Evolutionary conservation across 2,113 vertebrate genomes (phyloP).

Genomic region (Hydrolagus affinis): DNA sequence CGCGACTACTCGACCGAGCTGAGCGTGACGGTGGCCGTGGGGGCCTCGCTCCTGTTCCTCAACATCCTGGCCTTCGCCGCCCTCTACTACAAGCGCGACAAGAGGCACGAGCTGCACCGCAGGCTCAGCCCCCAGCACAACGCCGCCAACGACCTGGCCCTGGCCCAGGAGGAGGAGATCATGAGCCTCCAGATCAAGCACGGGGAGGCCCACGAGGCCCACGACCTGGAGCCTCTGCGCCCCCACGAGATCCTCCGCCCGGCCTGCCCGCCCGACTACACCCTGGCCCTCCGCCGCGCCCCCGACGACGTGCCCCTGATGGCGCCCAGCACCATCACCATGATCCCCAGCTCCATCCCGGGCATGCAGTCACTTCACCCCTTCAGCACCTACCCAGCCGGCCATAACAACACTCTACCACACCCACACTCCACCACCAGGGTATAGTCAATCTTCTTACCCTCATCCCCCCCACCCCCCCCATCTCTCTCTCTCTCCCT

Average conservation of each 20-base stretch:
- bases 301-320: constrained; percentile 80
- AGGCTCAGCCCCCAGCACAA: constrained; percentile 70
- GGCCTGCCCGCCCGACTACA: constrained; percentile 82
- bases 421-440: constrained; percentile 85
- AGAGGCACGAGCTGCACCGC: constrained; percentile 73
- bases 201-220: constrained; percentile 64
- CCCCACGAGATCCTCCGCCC: constrained; percentile 78
- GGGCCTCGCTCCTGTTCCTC: constrained; percentile 82
- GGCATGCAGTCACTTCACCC: constrained; percentile 78
- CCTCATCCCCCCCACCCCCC: constrained; percentile 33
- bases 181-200: constrained; percentile 83
- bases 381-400: constrained; percentile 71
- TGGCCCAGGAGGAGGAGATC: constrained; percentile 80
- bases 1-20: constrained; percentile 84
- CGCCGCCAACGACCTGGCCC: constrained; percentile 68
- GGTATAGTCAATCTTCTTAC: constrained; percentile 61
- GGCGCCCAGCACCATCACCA: constrained; percentile 82
- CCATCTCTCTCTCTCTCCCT: neutral
- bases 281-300: constrained; percentile 75
- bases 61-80: constrained; percentile 86
- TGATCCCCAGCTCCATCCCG: constrained; percentile 77
- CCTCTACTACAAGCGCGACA: constrained; percentile 87
- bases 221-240: constrained; percentile 69
- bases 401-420: constrained; percentile 79
- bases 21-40: constrained; percentile 80